Conservation (phyloP, 2,888 invertebrate genomes). For the Chymomyza amoena region DNA sequence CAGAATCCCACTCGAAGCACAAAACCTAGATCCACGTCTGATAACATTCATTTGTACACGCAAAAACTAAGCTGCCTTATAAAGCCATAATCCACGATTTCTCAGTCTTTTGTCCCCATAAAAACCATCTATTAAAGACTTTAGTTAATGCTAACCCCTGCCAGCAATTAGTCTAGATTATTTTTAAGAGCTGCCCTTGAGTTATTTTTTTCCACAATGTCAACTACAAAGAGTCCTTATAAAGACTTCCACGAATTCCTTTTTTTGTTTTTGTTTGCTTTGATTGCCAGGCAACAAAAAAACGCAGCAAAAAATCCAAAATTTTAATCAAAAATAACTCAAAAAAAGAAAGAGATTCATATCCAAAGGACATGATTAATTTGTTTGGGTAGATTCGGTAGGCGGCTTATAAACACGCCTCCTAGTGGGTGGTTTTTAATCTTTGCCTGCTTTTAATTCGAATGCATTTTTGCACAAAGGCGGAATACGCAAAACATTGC, state of each 20-base stretch:
- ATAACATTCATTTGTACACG: too few species aligned
- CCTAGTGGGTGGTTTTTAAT: slow-evolving; percentile 4
- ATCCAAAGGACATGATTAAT: not conserved
- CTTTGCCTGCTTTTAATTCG: not conserved
- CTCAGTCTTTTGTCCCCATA: too few species aligned
- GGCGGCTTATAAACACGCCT: not conserved
- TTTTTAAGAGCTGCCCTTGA: not conserved
- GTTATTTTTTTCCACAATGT: not conserved
- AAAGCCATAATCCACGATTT: too few species aligned
- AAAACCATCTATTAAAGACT: too few species aligned
- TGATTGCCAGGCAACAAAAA: not conserved
- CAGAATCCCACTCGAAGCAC: rapidly evolving
- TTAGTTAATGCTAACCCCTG: too few species aligned
- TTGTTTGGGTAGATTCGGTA: not conserved
- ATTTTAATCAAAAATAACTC: not conserved
- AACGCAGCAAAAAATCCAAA: not conserved
- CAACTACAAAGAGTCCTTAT: not conserved
- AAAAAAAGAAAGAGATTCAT: not conserved
- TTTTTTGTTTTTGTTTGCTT: not conserved
- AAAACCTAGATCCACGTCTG: too few species aligned
- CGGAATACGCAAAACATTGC: not conserved
- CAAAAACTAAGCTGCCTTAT: too few species aligned
- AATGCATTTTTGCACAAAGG: not conserved
- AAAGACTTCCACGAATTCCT: not conserved
- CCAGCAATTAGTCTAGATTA: not conserved